phyloP scores from a whole-genome alignment of 2,113 vertebrate species.

The Ursus arctos region DNA sequence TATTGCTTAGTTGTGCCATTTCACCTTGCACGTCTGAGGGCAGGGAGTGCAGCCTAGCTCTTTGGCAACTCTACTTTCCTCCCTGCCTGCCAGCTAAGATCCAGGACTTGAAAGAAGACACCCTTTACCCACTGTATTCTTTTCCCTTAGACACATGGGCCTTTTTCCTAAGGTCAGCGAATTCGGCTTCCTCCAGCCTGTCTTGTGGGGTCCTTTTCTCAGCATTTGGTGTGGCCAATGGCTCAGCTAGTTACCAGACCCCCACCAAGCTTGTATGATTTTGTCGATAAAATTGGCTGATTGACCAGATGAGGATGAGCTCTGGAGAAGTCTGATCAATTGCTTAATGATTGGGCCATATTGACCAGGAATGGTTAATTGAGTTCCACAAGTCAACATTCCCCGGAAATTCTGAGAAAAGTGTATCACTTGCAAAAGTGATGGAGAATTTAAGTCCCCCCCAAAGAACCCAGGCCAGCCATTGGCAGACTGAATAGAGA shows the following conservation, averaged over 20 bases:
- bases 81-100: rapidly evolving
- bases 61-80: neutral
- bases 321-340: constrained; percentile 55
- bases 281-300: neutral
- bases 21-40: neutral
- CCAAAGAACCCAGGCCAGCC: too few relatives aligned
- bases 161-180: neutral
- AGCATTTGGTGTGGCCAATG: neutral
- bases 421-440: neutral
- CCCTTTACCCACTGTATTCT: neutral
- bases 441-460: neutral
- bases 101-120: neutral
- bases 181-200: neutral
- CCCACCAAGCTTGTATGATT: neutral
- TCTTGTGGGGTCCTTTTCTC: neutral
- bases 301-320: neutral
- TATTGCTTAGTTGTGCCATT: neutral
- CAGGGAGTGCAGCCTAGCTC: neutral
- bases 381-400: neutral
- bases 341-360: constrained; percentile 34
- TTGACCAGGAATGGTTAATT: constrained; percentile 56
- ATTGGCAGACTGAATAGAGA: neutral
- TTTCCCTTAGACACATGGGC: rapidly evolving
- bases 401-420: constrained; percentile 17
- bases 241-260: neutral